A percentile compares a stretch with the other conserved stretches of the same genome.
Conservation (phyloP, 53 echinoderm and acorn worm genomes). For the Hippasteria phrygiana region DNA sequence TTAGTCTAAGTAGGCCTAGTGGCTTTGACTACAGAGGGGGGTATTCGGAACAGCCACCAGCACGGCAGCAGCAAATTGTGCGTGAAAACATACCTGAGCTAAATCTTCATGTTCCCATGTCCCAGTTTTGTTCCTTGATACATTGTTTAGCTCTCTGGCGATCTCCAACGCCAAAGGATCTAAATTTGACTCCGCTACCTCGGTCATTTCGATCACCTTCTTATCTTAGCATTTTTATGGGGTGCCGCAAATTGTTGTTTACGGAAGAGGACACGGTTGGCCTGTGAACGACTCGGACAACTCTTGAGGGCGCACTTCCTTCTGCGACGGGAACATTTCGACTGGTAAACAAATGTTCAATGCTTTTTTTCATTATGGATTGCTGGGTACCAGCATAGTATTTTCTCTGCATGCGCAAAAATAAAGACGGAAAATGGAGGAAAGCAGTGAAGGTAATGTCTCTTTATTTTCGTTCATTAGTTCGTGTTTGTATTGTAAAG, state of each 20-base stretch:
- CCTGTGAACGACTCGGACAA: constrained; percentile 12
- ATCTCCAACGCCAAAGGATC: constrained; percentile 94
- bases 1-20: too few relatives aligned
- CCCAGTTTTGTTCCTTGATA: constrained; percentile 80
- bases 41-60: too few relatives aligned
- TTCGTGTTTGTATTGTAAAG: too few relatives aligned
- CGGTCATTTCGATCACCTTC: constrained; percentile 9
- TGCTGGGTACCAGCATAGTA: not conserved
- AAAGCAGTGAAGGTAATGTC: constrained; percentile 31
- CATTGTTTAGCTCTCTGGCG: constrained; percentile 73
- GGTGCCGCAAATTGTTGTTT: too few relatives aligned
- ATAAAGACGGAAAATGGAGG: constrained; percentile 29
- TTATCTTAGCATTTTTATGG: too few relatives aligned
- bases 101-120: constrained; percentile 99
- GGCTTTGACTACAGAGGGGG: too few relatives aligned
- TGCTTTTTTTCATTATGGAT: not conserved
- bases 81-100: constrained; percentile 96
- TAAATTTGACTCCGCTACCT: constrained; percentile 70
- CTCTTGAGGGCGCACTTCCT: constrained; percentile 50
- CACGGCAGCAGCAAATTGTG: too few relatives aligned
- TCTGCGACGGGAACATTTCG: not conserved
- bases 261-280: constrained; percentile 36
- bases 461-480: too few relatives aligned
- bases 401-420: too few relatives aligned
- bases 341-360: constrained; percentile 20